Evolutionary conservation across 2,888 invertebrate species (phyloP).

Genomic region (Meliscaeva auricollis): DNA sequence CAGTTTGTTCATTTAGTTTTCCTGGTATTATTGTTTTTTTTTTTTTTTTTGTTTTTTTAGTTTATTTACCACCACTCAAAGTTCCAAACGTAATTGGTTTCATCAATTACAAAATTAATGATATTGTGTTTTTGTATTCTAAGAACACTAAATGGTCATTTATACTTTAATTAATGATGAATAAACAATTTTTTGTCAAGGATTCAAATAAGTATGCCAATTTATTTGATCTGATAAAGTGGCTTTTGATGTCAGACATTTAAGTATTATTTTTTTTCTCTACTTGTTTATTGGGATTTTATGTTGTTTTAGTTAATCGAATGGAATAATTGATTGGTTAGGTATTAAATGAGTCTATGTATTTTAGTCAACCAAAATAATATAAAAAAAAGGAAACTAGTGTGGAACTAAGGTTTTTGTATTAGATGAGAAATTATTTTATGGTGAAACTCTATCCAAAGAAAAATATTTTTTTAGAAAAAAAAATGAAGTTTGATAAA

Average conservation of each 20-base stretch:
- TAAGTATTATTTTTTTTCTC: neutral
- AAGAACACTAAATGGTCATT: constrained; percentile 37
- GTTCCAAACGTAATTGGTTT: constrained; percentile 3
- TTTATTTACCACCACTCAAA: too few species aligned
- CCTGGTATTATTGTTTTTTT: neutral
- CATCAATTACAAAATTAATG: constrained; percentile 17
- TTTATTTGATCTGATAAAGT: constrained; percentile 21
- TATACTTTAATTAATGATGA: constrained; percentile 14
- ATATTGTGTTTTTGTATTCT: constrained; percentile 17
- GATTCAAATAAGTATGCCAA: neutral
- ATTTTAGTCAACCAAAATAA: too few species aligned
- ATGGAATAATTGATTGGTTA: neutral
- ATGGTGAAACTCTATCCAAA: too few species aligned
- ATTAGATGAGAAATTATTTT: too few species aligned
- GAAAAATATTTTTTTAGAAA: too few species aligned
- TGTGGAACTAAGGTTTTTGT: too few species aligned
- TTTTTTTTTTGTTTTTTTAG: neutral
- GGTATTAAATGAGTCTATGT: neutral
- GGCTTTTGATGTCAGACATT: neutral
- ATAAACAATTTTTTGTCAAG: constrained; percentile 10
- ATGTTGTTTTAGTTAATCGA: constrained; percentile 11
- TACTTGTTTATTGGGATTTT: constrained; percentile 11
- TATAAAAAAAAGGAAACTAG: too few species aligned
- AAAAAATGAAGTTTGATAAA: too few species aligned
- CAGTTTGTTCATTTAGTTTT: too few species aligned